Percentiles rank a stretch among this genome's conserved stretches.
These are phyloP conservation scores for Trematomus bernacchii DNA, from an alignment of 2,797 vertebrate species.

Conservation along the genomic window DNA sequence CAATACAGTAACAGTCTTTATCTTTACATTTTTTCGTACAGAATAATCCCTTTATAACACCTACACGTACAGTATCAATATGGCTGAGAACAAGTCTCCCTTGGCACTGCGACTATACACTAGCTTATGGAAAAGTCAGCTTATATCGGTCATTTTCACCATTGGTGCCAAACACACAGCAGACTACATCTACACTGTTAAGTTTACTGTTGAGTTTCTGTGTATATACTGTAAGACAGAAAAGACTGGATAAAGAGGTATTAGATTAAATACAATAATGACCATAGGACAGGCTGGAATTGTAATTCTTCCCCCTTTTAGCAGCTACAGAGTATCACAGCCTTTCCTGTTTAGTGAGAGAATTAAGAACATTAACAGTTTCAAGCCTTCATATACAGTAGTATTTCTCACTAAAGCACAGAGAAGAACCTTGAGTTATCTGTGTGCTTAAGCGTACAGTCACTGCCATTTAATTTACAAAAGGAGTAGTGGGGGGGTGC, in stretches of 20 bases:
- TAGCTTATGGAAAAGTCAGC: constrained; percentile 78
- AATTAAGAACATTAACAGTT: constrained; percentile 83
- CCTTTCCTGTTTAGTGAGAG: constrained; percentile 72
- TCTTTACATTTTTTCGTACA: constrained; percentile 35
- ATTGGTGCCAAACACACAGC: constrained; percentile 63
- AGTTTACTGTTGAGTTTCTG: constrained; percentile 70
- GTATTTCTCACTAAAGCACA: constrained; percentile 63
- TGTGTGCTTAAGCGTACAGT: constrained; percentile 66
- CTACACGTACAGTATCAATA: constrained; percentile 49
- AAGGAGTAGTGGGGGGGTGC: constrained; percentile 46
- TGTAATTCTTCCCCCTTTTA: constrained; percentile 64
- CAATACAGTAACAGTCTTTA: constrained; percentile 67
- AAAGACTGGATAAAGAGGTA: constrained; percentile 81
- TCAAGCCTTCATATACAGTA: constrained; percentile 80
- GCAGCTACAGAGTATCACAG: constrained; percentile 77
- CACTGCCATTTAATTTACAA: constrained; percentile 53
- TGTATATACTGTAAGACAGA: constrained; percentile 78
- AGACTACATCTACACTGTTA: constrained; percentile 72
- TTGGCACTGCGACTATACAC: constrained; percentile 68
- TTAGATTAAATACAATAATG: constrained; percentile 78
- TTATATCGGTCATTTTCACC: constrained; percentile 71
- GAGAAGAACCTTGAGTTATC: constrained; percentile 53
- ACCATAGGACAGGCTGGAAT: constrained; percentile 74
- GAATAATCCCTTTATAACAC: constrained; percentile 48
- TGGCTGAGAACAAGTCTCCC: constrained; percentile 61